Evolutionary conservation across 2,888 invertebrate species (phyloP).

Genomic region (Conistra vaccinii): DNA sequence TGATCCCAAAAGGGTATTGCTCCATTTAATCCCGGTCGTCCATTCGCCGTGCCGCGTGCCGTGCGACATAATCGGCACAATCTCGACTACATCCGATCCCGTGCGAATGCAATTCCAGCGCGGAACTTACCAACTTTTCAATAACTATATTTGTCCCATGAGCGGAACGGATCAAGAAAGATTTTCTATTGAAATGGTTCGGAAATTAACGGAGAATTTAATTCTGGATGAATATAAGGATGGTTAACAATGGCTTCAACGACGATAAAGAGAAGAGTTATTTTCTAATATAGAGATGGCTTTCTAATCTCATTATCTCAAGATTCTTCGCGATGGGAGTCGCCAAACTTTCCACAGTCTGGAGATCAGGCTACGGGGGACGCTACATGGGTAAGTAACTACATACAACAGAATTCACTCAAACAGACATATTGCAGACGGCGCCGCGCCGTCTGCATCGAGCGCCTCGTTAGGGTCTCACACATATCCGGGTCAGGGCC

Average conservation of each 20-base stretch:
- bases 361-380: neutral
- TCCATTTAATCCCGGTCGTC: slow-evolving; percentile 14
- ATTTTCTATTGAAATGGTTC: slow-evolving; percentile 37
- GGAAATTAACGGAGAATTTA: neutral
- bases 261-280: neutral
- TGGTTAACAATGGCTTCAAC: neutral
- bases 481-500: neutral
- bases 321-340: neutral
- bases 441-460: neutral
- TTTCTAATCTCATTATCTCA: neutral
- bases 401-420: neutral
- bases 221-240: neutral
- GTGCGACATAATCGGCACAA: slow-evolving; percentile 33
- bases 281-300: neutral
- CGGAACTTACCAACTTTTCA: slow-evolving; percentile 54
- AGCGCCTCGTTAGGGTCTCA: neutral
- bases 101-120: slow-evolving; percentile 30
- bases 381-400: neutral
- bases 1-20: neutral
- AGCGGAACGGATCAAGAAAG: slow-evolving; percentile 31
- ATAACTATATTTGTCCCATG: slow-evolving; percentile 49
- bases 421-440: neutral
- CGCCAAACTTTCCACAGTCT: neutral
- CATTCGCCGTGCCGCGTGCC: slow-evolving; percentile 39
- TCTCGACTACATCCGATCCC: slow-evolving; percentile 30